Percentiles rank a stretch among this genome's conserved stretches.
Evolutionary conservation across 2,113 vertebrate genomes (phyloP).

Genomic region (Empidonax traillii): DNA sequence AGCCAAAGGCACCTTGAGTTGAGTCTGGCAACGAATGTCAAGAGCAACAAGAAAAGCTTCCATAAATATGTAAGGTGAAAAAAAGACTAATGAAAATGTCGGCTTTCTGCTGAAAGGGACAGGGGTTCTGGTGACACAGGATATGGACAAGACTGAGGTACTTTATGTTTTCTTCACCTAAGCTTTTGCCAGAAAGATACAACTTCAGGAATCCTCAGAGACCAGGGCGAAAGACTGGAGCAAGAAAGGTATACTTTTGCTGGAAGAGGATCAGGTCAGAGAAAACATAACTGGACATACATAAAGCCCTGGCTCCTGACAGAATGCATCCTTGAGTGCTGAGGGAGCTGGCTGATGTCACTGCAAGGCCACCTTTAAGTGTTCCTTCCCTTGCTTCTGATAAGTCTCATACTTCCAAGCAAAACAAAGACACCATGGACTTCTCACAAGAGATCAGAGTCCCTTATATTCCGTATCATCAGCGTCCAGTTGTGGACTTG

Average conservation of each 20-base stretch:
- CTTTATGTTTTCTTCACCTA: background rate
- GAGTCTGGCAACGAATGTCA: background rate
- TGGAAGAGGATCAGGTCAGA: background rate
- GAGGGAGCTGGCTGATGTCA: background rate
- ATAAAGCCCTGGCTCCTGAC: background rate
- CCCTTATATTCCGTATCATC: background rate
- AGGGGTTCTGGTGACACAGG: background rate
- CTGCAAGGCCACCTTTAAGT: background rate
- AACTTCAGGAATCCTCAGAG: background rate
- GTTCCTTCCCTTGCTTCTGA: background rate
- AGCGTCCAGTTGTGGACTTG: background rate
- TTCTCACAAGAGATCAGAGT: background rate
- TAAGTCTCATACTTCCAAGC: background rate
- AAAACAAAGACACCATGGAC: background rate
- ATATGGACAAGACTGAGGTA: background rate
- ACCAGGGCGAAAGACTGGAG: background rate
- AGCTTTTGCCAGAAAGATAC: background rate
- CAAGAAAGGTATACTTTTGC: background rate
- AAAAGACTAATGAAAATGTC: background rate
- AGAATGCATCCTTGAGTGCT: background rate
- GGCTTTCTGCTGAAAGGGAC: background rate
- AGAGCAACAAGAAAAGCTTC: background rate
- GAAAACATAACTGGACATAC: background rate
- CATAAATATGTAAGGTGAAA: background rate
- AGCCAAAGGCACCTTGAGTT: background rate